Conservation (phyloP, 2,113 vertebrate species). For the Platichthys flesus region DNA sequence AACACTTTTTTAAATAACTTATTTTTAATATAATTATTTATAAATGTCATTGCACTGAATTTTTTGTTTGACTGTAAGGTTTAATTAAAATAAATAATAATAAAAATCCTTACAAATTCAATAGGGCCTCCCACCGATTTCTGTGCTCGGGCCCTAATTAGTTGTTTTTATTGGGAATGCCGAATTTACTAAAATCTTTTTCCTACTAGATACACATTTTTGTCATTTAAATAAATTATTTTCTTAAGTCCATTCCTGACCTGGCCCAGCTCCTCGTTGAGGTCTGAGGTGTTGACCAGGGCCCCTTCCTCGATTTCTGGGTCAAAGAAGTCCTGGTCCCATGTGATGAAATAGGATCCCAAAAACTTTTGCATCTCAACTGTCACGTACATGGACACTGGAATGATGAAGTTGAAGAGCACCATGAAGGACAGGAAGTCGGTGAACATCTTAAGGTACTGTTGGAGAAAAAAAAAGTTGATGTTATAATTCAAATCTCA, state of each 20-base stretch:
- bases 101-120: no score
- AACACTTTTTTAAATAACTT: no score
- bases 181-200: no score
- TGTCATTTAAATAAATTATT: not conserved
- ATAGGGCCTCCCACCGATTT: no score
- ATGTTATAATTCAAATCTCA: not conserved
- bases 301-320: constrained; percentile 94
- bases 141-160: no score
- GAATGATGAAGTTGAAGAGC: constrained; percentile 99
- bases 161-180: no score
- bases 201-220: not conserved
- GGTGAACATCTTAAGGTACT: constrained; percentile 97
- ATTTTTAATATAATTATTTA: no score
- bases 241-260: constrained; percentile 70
- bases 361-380: constrained; percentile 99
- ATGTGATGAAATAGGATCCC: constrained; percentile 97
- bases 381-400: constrained; percentile 99
- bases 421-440: constrained; percentile 99
- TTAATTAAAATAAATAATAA: no score
- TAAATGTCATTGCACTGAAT: no score
- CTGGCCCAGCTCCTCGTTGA: constrained; percentile 98
- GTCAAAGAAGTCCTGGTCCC: constrained; percentile 97
- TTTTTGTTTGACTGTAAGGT: no score
- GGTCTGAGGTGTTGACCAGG: constrained; percentile 96
- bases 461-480: constrained; percentile 22